Evolutionary conservation across 2,888 invertebrate genomes (phyloP), one percentile per base, ranked within the genome.

Genomic region (Abrostola tripartita): DNA sequence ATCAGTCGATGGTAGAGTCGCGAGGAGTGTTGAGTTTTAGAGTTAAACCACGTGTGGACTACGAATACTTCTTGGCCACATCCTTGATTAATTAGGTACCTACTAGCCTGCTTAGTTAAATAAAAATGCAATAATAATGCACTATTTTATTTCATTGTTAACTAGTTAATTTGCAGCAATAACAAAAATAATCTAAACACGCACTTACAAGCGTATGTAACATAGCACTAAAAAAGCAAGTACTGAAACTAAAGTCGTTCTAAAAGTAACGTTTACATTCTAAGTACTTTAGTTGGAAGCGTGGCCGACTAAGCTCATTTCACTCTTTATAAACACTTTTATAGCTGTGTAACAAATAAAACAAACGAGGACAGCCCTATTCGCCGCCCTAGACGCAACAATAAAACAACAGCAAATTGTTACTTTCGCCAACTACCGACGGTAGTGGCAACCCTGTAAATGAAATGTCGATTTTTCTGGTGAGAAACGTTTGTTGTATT

Each of bases 371-470:
- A 76, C 82, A 79, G 71, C 77, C 79, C 79, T 78, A 81, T 79
- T 79, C 61, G 51, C 71, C 44, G 74, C 69, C 62, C 63, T 73
- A 74, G 76, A 78, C 65, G 70, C 54, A 65, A 68, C 66, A 74
- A 81, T 83, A 83, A 82, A 82, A 78, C 76, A 75, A 75, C 67
- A 55, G 64, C 65, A 75, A 77, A 81, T 80, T 76, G 81, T 81
- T 81, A 79, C 73, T 83, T 79, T 71, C 72, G 47, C 68, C 72
- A 74, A 76, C 69, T 65, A 73, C 67, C 65, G 53, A 56, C 63
- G 68, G 55, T 63, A 55, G 72, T 65, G 70, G 66, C 60, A 75
- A 64, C 68, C 68, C 74, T 74, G 74, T 68, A 76, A 81, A 83
- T 82, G 69, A 74, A 76, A 72, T 79, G 79, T 75, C 71, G 71